Conservation (phyloP, 2,113 vertebrate genomes). For the Apaloderma vittatum region DNA sequence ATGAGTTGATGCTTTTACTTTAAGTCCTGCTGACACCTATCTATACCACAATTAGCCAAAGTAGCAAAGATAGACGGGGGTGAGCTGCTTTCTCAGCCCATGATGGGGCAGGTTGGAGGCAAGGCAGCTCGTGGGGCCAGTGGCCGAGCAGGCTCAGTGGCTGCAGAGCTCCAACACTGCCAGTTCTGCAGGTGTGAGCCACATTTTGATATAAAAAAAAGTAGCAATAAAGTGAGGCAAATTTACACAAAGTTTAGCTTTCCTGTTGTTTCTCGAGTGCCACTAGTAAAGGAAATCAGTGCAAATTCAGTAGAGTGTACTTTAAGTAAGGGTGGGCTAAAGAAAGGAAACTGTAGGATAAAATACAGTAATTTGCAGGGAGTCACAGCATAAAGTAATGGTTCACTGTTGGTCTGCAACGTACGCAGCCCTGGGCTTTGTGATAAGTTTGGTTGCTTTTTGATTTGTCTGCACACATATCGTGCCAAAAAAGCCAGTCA, state of each 20-base stretch:
- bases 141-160: not conserved
- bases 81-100: not conserved
- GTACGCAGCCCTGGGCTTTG: not conserved
- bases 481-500: not conserved
- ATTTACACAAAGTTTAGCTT: not conserved
- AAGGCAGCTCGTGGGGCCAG: not conserved
- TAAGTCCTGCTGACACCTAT: not conserved
- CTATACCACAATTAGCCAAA: not conserved
- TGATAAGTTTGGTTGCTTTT: constrained; percentile 28
- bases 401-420: not conserved
- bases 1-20: not conserved
- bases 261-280: not conserved
- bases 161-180: not conserved
- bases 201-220: not conserved
- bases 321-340: not conserved
- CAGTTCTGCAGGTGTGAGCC: not conserved
- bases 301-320: not conserved
- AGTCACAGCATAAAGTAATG: not conserved
- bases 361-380: not conserved
- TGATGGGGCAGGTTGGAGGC: not conserved
- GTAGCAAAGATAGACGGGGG: not conserved
- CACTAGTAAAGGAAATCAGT: not conserved
- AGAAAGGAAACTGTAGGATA: not conserved
- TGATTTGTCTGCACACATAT: not conserved
- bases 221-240: not conserved